Conservation (phyloP, 2,797 vertebrate genomes). For the Parauchenoglanis ngamensis region DNA sequence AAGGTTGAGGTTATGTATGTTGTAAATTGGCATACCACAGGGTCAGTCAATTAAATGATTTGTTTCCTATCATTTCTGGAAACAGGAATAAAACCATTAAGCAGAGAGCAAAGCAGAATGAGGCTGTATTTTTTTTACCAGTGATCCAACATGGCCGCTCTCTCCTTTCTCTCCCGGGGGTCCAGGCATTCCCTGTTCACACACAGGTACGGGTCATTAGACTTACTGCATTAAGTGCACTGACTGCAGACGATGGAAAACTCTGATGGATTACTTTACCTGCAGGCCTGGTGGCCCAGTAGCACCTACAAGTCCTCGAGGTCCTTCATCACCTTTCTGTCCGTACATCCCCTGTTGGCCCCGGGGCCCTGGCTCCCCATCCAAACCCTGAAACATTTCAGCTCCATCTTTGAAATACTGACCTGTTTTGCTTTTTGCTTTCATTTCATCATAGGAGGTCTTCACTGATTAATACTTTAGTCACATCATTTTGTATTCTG, state of each 20-base stretch:
- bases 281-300: conserved; percentile 84
- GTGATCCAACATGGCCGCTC: conserved; percentile 81
- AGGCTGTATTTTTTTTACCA: conserved; percentile 71
- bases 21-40: not conserved
- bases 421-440: not conserved
- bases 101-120: conserved; percentile 13
- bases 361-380: conserved; percentile 86
- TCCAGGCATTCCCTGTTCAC: conserved; percentile 84
- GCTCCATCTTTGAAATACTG: not conserved
- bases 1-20: not conserved
- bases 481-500: not conserved
- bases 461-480: not conserved
- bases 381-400: conserved; percentile 75
- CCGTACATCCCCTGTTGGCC: conserved; percentile 91
- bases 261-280: conserved; percentile 64
- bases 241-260: not conserved
- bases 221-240: conserved; percentile 1
- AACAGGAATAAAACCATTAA: conserved; percentile 29
- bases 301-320: conserved; percentile 80
- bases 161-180: conserved; percentile 87
- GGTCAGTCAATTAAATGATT: not conserved
- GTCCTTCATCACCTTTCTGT: conserved; percentile 90
- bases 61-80: not conserved
- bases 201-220: conserved; percentile 31
- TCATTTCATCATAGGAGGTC: not conserved